phyloP scores from a whole-genome alignment of 2,797 vertebrate species.

The Tiaroga cobitis region DNA sequence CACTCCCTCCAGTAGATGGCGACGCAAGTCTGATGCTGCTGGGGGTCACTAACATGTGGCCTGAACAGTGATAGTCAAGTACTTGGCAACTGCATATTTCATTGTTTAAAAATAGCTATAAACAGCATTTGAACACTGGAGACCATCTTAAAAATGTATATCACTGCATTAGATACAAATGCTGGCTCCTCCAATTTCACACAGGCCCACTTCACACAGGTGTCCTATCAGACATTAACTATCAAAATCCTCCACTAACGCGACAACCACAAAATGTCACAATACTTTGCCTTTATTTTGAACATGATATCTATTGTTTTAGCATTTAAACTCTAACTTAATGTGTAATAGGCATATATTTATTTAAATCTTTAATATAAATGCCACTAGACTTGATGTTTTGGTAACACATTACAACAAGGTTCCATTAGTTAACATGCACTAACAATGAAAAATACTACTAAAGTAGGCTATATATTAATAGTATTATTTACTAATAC shows the following conservation, averaged over 20 bases:
- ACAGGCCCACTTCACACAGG: neutral
- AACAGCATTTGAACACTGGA: neutral
- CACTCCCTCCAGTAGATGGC: slow-evolving; percentile 78
- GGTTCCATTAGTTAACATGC: neutral
- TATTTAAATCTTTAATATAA: neutral
- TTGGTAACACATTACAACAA: neutral
- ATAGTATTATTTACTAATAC: neutral
- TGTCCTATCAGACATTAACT: neutral
- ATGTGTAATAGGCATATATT: neutral
- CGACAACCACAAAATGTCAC: neutral
- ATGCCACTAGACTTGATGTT: neutral
- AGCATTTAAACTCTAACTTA: neutral
- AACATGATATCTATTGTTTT: neutral
- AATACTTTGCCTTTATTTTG: neutral
- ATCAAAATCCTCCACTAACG: neutral
- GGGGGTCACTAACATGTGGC: slow-evolving; percentile 43
- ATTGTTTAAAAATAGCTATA: neutral
- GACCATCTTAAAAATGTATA: neutral
- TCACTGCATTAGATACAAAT: neutral
- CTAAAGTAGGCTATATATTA: neutral
- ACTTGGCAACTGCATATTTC: neutral
- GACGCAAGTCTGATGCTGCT: slow-evolving; percentile 71
- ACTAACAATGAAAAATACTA: neutral
- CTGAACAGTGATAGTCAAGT: neutral
- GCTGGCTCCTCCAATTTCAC: neutral